phyloP scores from a whole-genome alignment of 1,140 invertebrate genomes.

The Eciton burchellii region DNA sequence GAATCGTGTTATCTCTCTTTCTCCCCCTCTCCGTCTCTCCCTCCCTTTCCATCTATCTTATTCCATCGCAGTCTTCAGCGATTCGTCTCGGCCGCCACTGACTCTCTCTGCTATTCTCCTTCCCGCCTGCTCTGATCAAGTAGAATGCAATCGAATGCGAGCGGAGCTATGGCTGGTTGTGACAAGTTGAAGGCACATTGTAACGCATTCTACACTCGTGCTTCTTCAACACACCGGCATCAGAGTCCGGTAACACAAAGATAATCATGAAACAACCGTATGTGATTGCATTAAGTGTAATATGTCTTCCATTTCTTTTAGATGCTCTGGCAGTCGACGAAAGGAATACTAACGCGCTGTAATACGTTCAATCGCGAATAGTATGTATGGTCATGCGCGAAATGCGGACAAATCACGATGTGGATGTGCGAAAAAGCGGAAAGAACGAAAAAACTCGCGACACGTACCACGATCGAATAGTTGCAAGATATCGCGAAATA shows the following conservation, averaged over 20 bases:
- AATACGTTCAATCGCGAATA: slow-evolving; percentile 43
- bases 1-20: slow-evolving; percentile 3
- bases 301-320: slow-evolving; percentile 17
- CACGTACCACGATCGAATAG: slow-evolving; percentile 50
- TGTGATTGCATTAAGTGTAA: no score
- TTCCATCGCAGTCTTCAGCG: not conserved
- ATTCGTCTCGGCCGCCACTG: no score
- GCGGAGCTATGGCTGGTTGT: slow-evolving; percentile 73
- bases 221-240: slow-evolving; percentile 55
- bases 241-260: slow-evolving; percentile 3
- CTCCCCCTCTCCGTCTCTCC: slow-evolving; percentile 8
- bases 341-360: slow-evolving; percentile 58
- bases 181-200: slow-evolving; percentile 79
- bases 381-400: slow-evolving; percentile 66
- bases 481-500: slow-evolving; percentile 65
- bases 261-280: not conserved
- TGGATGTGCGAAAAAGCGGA: slow-evolving; percentile 72
- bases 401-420: slow-evolving; percentile 73
- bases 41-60: slow-evolving; percentile 44
- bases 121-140: slow-evolving; percentile 53
- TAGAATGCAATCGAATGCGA: slow-evolving; percentile 64
- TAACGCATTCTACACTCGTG: slow-evolving; percentile 77
- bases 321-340: slow-evolving; percentile 32
- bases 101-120: not conserved
- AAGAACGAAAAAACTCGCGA: slow-evolving; percentile 77